Conservation (phyloP, 2,797 vertebrate genomes). For the Syncerus caffer region DNA sequence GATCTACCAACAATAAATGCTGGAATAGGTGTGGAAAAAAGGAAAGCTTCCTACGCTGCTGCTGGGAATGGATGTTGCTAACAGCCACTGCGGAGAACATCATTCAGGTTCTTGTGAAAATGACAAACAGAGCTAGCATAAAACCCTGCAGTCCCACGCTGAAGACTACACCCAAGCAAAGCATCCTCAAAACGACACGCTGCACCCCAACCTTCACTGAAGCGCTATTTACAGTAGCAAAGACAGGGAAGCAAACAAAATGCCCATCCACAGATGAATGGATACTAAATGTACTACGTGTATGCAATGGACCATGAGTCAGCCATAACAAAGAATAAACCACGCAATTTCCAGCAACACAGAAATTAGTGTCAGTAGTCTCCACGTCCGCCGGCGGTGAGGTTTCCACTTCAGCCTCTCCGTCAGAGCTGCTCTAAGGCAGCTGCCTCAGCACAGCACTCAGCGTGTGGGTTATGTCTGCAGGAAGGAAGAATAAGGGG, state of each 20-base stretch:
- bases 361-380: neutral
- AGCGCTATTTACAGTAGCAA: neutral
- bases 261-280: neutral
- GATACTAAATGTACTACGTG: rapidly evolving
- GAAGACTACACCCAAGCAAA: neutral
- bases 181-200: neutral
- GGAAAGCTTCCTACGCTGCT: neutral
- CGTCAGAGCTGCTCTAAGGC: neutral
- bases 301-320: rapidly evolving
- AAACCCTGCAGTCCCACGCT: neutral
- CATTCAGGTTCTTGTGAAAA: neutral
- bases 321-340: neutral
- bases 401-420: neutral
- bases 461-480: neutral
- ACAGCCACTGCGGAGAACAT: neutral
- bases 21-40: neutral
- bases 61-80: neutral
- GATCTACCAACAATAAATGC: neutral
- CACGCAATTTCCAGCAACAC: neutral
- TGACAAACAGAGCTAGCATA: neutral
- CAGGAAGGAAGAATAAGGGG: neutral
- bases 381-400: rapidly evolving
- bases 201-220: neutral
- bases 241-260: neutral
- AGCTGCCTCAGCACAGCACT: neutral